Conservation (phyloP, 2,797 vertebrate species). For the Coracias cyanogaster region DNA sequence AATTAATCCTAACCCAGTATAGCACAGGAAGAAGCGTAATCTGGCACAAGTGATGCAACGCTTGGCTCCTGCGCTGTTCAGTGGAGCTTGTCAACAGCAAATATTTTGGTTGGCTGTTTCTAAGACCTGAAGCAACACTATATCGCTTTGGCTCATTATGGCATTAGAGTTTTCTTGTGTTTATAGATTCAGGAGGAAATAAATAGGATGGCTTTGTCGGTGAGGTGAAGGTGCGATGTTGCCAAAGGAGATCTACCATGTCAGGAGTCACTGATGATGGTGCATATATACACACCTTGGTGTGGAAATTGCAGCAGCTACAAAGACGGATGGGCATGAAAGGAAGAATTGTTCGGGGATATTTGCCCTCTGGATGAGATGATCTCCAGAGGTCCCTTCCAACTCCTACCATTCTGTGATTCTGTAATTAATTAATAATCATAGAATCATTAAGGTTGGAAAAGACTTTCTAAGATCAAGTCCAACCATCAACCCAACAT, state of each 20-base stretch:
- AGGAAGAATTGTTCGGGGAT: neutral
- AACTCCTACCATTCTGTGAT: neutral
- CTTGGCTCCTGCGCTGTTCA: neutral
- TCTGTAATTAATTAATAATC: neutral
- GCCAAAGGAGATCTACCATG: neutral
- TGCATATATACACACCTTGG: neutral
- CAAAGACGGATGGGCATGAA: neutral
- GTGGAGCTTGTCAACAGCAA: conserved; percentile 40
- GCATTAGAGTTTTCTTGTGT: neutral
- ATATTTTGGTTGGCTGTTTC: conserved; percentile 54
- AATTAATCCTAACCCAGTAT: neutral
- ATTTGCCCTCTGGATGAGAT: neutral
- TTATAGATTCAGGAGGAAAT: neutral
- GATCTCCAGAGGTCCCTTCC: too few relatives aligned
- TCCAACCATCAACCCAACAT: too few relatives aligned
- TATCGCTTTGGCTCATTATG: neutral
- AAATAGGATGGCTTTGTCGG: neutral
- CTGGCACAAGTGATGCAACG: neutral
- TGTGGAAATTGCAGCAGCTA: neutral
- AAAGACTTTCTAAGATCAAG: too few relatives aligned
- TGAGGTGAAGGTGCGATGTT: neutral
- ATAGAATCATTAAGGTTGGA: too few relatives aligned
- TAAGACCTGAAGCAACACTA: conserved; percentile 20
- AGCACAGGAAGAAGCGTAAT: neutral
- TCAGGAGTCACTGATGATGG: neutral